Base-by-base conservation (phyloP, 2,797 vertebrate genomes). In the Vipera latastei region DNA sequence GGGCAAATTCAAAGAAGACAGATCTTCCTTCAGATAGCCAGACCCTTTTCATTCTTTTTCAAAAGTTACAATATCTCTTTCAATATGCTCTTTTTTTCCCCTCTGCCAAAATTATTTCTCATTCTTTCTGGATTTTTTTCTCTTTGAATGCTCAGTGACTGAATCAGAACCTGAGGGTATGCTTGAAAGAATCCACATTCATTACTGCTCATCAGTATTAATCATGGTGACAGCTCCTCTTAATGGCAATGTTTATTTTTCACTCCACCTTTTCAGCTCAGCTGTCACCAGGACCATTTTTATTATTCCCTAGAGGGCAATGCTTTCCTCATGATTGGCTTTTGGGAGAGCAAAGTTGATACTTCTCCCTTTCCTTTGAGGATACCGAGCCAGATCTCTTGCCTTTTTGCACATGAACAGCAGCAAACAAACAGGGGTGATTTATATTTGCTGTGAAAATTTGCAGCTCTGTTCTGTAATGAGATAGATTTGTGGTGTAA, bases 201-300 rank as follows among this genome's bases (percentile, higher is more conserved):
- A 97, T 98, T 97, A 97, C 89, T 91, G 60, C 95, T 97, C 96
- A 96, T 97, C 96, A 97, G 89, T 96, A 96, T 97, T 96, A 95
- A 96, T 96, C 96, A 96, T 28, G 83, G 85, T 96, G 97, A 96
- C 96, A 97, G 96, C 56, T 95, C 93, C 94, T 95, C 92, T 97
- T 96, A 97, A 95, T 91, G 85, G 91, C 69, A 56, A 92, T 96
- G 94, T 96, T 97, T 96, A 95, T 97, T 97, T 96, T 96, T 94
- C 95, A 95, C 93, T 48, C 93, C 95, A 97, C 96, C 96, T 97
- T 96, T 97, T 96, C 96, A 96, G 95, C 93, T 93, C 92, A 92
- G 93, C 94, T 97, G 95, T 97, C 96, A 96, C 92, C 91, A 4
- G 60, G 88, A 88, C 90, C 51, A 94, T 91, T 95, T 96, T 96